Percentiles rank a stretch among this genome's conserved stretches.
Conservation (phyloP, 2,888 invertebrate species). For the Polyploca ridens region DNA sequence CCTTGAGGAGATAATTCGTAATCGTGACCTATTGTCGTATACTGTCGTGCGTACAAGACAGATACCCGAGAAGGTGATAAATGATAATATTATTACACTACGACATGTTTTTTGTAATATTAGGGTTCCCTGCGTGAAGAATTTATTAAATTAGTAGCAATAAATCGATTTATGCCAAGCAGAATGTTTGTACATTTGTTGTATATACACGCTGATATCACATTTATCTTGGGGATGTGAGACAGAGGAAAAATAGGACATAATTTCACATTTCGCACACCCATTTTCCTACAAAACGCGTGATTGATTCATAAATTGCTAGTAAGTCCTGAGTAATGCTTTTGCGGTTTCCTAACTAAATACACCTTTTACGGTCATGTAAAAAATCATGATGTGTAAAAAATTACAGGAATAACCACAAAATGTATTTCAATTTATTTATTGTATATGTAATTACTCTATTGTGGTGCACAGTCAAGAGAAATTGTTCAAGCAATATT, state of each 20-base stretch:
- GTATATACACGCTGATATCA: not conserved
- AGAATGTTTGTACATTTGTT: not conserved
- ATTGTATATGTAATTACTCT: too few species aligned
- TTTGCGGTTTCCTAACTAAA: not conserved
- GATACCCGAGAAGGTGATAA: constrained; percentile 2
- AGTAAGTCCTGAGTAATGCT: not conserved
- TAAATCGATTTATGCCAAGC: too few species aligned
- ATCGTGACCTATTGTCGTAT: not conserved
- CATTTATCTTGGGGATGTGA: not conserved
- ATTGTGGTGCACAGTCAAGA: too few species aligned
- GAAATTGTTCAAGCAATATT: not conserved
- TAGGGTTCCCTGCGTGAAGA: not conserved
- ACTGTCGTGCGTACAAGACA: not conserved
- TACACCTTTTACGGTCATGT: not conserved
- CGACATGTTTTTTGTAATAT: not conserved
- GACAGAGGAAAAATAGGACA: not conserved
- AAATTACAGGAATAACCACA: too few species aligned
- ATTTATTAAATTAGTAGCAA: too few species aligned
- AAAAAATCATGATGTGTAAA: not conserved
- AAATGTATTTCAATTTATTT: too few species aligned
- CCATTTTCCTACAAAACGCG: not conserved
- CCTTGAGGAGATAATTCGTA: constrained; percentile 5
- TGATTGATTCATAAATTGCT: not conserved
- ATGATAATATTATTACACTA: not conserved
- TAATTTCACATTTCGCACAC: not conserved